Base-by-base conservation (phyloP, 2,888 invertebrate species). In the Xestia xanthographa region DNA sequence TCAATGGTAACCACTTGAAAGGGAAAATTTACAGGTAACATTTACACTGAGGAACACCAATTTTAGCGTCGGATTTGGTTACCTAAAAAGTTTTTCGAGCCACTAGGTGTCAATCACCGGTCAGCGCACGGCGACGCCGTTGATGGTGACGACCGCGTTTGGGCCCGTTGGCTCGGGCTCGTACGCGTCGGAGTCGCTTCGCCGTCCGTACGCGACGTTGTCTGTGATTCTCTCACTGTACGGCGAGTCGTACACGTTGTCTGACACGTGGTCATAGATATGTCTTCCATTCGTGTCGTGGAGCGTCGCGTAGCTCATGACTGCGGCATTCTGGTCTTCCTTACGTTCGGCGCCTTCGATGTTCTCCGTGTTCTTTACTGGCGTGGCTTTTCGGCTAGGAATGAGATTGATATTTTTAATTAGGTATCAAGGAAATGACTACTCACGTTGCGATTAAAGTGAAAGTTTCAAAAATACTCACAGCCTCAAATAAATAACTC, bases 351-450 rank as follows among this genome's bases (percentile, higher is more conserved):
- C 98, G 1, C 98, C 98, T 95, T 98, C 98, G 62, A 98, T 97
- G 92, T 98, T 98, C 92, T 98, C 98, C 0, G 98, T 98, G 91
- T 98, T 98, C 92, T 98, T 98, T 0, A 98, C 98, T 0, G 98
- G 98, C 4, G 98, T 97, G 29, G 98, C 98, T 96, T 98, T 98
- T 66, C 98, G 98, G 75, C 98, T 98, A 92, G n/a, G 92, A 74
- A 66, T 38, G 17, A 50, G 17, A 66, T 60, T 56, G 8, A 34
- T 0, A 29, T 72, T 58, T n/a, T 62, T 20, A 66, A 43, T 71
- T 50, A 79, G 9, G n/a, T 38, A 82, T 43, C 6, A 26, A 26
- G 20, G 12, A 62, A 41, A 50, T n/a, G 0, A 43, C 1, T 43
- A 38, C 9, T 34, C 11, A 26, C 0, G n/a, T 41, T 41, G 45